phyloP scores from a whole-genome alignment of 2,888 invertebrate species.

The Matsumyia berberina region DNA sequence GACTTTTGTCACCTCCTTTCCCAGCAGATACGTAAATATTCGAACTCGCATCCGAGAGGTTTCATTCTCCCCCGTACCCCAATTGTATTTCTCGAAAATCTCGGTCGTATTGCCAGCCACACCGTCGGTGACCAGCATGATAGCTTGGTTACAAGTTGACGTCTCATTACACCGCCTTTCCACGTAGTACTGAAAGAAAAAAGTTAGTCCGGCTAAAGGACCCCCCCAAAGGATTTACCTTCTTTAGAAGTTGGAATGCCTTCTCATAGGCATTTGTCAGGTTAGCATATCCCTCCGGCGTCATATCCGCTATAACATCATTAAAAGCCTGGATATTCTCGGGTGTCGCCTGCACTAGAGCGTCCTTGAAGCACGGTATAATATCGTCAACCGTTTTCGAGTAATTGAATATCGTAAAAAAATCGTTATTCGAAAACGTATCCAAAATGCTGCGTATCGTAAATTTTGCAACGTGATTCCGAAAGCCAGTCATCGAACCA shows the following conservation, averaged over 20 bases:
- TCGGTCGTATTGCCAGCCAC: slow-evolving; percentile 94
- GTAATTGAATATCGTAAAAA: slow-evolving; percentile 95
- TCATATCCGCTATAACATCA: slow-evolving; percentile 87
- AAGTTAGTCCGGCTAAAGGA: not conserved
- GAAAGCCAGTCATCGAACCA: slow-evolving; percentile 97
- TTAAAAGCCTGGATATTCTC: slow-evolving; percentile 92
- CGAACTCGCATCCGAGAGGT: slow-evolving; percentile 92
- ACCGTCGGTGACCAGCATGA: slow-evolving; percentile 98
- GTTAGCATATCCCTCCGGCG: slow-evolving; percentile 92
- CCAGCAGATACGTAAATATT: slow-evolving; percentile 97
- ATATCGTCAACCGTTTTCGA: slow-evolving; percentile 90
- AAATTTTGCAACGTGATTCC: slow-evolving; percentile 90
- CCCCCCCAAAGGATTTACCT: slow-evolving; percentile 85
- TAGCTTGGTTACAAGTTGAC: slow-evolving; percentile 94
- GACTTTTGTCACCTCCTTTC: slow-evolving; percentile 96
- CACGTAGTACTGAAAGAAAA: slow-evolving; percentile 84
- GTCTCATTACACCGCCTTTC: slow-evolving; percentile 86
- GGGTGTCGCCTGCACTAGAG: slow-evolving; percentile 94
- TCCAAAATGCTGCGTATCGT: slow-evolving; percentile 95
- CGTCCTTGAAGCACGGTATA: slow-evolving; percentile 93
- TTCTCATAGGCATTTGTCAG: slow-evolving; percentile 91
- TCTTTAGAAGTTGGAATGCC: slow-evolving; percentile 92
- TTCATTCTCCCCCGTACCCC: slow-evolving; percentile 87
- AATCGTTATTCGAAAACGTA: slow-evolving; percentile 98
- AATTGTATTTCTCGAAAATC: slow-evolving; percentile 92